Conservation (phyloP, 2,888 invertebrate genomes). For the Hecatera dysodea region DNA sequence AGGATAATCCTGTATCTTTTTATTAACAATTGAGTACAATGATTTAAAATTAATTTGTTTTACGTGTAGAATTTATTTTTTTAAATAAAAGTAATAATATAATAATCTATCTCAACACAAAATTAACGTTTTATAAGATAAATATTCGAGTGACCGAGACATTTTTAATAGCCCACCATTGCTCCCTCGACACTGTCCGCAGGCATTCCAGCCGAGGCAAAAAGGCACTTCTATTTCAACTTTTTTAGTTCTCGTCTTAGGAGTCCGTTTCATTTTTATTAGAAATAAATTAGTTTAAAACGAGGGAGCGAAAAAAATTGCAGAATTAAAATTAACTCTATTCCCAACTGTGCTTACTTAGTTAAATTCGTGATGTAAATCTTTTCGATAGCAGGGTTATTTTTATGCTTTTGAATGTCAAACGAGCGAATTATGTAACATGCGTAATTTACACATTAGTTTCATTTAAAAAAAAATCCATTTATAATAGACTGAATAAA, state of each 20-base stretch:
- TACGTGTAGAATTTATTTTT: too few relatives aligned
- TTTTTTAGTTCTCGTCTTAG: constrained; percentile 24
- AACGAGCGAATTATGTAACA: too few relatives aligned
- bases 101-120: too few relatives aligned
- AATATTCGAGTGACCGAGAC: background rate
- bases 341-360: background rate
- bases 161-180: constrained; percentile 6
- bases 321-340: constrained; percentile 6
- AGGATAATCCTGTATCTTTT: too few relatives aligned
- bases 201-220: background rate
- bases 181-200: background rate
- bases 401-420: background rate
- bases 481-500: too few relatives aligned
- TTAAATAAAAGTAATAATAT: too few relatives aligned
- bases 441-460: too few relatives aligned
- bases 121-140: background rate
- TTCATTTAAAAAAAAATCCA: too few relatives aligned
- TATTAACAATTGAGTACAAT: too few relatives aligned
- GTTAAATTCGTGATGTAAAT: background rate
- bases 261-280: constrained; percentile 6
- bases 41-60: too few relatives aligned
- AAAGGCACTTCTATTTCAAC: background rate
- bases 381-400: background rate
- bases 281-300: constrained; percentile 18
- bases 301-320: constrained; percentile 7